These are phyloP conservation scores for Callionymus lyra DNA, from an alignment of 2,113 vertebrate genomes.

Conservation along the genomic window DNA sequence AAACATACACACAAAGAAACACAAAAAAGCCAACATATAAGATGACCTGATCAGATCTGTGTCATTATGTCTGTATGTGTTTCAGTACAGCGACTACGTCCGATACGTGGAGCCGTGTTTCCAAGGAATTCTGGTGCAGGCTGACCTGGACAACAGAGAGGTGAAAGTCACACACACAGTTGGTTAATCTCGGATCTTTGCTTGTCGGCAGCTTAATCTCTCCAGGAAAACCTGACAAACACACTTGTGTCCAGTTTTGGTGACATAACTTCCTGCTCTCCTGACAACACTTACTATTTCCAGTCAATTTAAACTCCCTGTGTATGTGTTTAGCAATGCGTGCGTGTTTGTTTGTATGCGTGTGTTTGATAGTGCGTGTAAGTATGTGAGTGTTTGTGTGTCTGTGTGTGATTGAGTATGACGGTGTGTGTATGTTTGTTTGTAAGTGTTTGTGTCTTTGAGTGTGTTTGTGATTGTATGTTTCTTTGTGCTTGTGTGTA, in stretches of 20 bases:
- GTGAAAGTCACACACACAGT: slow-evolving; percentile 55
- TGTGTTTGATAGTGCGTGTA: slow-evolving; percentile 7
- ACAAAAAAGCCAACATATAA: no score
- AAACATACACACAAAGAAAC: no score
- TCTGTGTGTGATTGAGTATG: slow-evolving; percentile 1
- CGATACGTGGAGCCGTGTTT: slow-evolving; percentile 93
- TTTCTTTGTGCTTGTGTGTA: slow-evolving; percentile 8
- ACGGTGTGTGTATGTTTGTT: no score
- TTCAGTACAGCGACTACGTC: slow-evolving; percentile 87
- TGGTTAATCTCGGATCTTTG: no score
- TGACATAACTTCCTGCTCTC: no score
- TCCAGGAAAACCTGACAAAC: no score
- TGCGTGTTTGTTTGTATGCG: slow-evolving; percentile 14
- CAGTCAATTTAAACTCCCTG: slow-evolving; percentile 5
- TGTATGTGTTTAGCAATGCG: slow-evolving; percentile 15
- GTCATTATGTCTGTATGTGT: slow-evolving; percentile 8
- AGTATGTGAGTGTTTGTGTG: slow-evolving; percentile 11
- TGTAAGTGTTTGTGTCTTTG: slow-evolving; percentile 10
- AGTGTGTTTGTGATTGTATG: no score
- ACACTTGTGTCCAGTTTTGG: no score
- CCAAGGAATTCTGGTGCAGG: slow-evolving; percentile 87
- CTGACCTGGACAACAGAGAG: slow-evolving; percentile 91
- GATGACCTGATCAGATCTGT: no score
- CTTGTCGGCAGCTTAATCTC: no score
- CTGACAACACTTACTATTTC: slow-evolving; percentile 4